Evolutionary conservation across 2,888 invertebrate species (phyloP), one percentile per base, ranked within the genome.

Genomic region (Andrena fulva): DNA sequence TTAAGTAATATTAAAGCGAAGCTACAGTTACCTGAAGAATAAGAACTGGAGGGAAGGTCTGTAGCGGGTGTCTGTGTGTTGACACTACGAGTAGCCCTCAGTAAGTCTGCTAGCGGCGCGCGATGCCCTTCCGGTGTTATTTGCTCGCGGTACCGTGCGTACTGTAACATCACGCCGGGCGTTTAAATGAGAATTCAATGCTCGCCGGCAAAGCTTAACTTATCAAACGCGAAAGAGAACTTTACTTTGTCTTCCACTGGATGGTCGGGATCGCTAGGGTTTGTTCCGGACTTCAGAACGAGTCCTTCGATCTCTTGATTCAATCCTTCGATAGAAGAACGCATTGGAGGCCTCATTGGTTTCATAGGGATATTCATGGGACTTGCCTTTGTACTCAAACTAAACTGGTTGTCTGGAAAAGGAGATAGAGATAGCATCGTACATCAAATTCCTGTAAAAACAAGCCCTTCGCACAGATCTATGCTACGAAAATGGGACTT

Each of bases 231-330:
- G 50, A 66, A 20, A 8, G 24, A n/a, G 29, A 16, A 7, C 62
- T 42, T 42, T 76, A 96, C 96, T 95, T 96, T 96, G 91, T 96
- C 96, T 91, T 95, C 95, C 91, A 96, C 95, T 82, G 92, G 88
- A 91, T 94, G 92, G 92, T 94, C 91, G 88, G 93, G 90, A 90
- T 93, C 93, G 79, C 90, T 92, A 76, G 91, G 90, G 74, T 93
- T 93, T 35, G 90, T 88, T 54, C 94, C 91, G 68, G 94, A 94
- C 91, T 95, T 95, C 67, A 97, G 94, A 77, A 97, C 97, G 79
- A 97, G 95, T 92, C 96, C 95, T 94, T 98, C 98, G 84, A 98
- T 97, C 94, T 98, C 98, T 94, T 97, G 97, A 94, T 98, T 98
- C 27, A 98, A 95, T 29, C 97, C 98, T 94, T 98, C 98, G 16